phyloP scores from a whole-genome alignment of 2,113 vertebrate genomes.

The Ameiurus melas region DNA sequence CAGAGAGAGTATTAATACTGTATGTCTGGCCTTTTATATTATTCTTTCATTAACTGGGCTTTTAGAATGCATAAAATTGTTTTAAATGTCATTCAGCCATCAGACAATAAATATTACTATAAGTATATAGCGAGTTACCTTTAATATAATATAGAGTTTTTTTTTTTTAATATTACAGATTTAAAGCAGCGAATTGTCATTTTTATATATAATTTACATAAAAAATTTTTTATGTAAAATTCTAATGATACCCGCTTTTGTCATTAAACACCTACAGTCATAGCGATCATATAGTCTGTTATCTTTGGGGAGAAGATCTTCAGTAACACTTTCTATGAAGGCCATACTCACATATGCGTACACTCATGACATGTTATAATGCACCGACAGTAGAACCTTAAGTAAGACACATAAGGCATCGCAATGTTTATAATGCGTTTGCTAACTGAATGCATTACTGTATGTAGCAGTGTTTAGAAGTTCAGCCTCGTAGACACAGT shows the following conservation, averaged over 20 bases:
- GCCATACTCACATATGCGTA: not conserved
- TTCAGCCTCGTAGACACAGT: too few relatives aligned
- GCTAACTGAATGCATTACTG: not conserved
- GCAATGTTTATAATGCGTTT: not conserved
- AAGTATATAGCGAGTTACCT: not conserved
- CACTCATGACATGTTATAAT: not conserved
- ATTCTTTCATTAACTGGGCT: not conserved
- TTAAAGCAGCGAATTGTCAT: slow-evolving; percentile 9
- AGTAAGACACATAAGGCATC: not conserved
- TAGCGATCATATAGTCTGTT: not conserved
- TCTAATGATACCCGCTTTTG: not conserved
- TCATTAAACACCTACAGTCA: not conserved
- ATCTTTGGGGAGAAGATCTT: not conserved
- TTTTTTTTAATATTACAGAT: slow-evolving; percentile 1
- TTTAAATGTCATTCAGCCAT: not conserved
- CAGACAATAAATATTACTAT: not conserved
- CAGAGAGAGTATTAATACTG: not conserved
- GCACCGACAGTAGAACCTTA: not conserved
- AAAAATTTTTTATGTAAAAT: not conserved
- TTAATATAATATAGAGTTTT: not conserved
- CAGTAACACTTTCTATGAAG: not conserved
- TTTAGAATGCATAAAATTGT: not conserved
- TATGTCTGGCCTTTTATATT: not conserved
- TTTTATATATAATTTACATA: slow-evolving; percentile 1
- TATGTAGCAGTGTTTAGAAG: not conserved